These are phyloP conservation scores for Corythucha ciliata DNA, from an alignment of 2,888 invertebrate species.

Conservation along the genomic window DNA sequence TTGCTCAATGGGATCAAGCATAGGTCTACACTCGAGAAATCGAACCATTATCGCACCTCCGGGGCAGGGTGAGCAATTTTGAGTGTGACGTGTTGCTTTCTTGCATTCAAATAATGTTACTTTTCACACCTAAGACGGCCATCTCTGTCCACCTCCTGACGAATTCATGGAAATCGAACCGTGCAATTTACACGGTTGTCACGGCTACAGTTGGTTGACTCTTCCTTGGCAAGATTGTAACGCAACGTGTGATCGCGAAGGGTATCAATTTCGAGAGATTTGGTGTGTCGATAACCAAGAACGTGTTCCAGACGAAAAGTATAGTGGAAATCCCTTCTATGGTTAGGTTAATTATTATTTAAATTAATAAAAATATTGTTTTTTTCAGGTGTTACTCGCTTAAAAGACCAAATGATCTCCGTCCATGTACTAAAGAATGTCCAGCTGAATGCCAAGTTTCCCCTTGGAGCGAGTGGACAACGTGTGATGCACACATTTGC, in stretches of 20 bases:
- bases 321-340: conserved; percentile 37
- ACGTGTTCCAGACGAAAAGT: conserved; percentile 48
- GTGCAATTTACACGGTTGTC: conserved; percentile 50
- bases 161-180: conserved; percentile 49
- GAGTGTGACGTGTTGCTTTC: background rate
- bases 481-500: conserved; percentile 46
- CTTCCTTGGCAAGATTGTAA: conserved; percentile 52
- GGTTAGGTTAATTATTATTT: background rate
- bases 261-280: conserved; percentile 43
- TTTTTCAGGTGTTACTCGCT: conserved; percentile 46
- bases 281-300: conserved; percentile 53
- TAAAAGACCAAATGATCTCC: conserved; percentile 45
- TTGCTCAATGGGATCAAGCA: conserved; percentile 38
- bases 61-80: conserved; percentile 37
- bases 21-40: conserved; percentile 39
- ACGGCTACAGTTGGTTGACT: conserved; percentile 52
- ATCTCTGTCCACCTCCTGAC: conserved; percentile 49
- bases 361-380: conserved; percentile 3
- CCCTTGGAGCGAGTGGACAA: conserved; percentile 55
- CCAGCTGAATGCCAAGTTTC: conserved; percentile 54
- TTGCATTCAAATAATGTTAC: background rate
- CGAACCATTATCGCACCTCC: conserved; percentile 41
- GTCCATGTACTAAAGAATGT: conserved; percentile 49
- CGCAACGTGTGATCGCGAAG: conserved; percentile 41
- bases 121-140: conserved; percentile 44